Percentiles rank a stretch among this genome's conserved stretches.
These are phyloP conservation scores for Zygogramma bicolorata DNA, from an alignment of 2,888 invertebrate genomes.

Conservation along the genomic window DNA sequence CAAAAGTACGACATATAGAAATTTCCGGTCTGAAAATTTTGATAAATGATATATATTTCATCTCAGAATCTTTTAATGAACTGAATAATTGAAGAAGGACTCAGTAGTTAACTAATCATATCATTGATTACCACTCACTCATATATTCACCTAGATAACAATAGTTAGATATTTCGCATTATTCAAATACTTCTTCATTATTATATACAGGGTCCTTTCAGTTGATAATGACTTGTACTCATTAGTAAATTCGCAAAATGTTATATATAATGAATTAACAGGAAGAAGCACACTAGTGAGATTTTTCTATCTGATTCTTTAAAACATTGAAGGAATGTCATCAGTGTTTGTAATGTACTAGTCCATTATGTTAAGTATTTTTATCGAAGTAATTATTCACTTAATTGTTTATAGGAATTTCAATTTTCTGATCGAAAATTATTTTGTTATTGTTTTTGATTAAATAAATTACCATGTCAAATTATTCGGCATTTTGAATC, in stretches of 20 bases:
- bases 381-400: slow-evolving; percentile 45
- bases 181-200: not conserved
- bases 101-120: not conserved
- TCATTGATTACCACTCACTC: slow-evolving; percentile 15
- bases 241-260: not conserved
- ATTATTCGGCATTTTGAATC: slow-evolving; percentile 33
- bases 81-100: no score
- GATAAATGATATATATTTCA: not conserved
- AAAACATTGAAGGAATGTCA: slow-evolving; percentile 39
- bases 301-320: not conserved
- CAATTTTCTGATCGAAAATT: slow-evolving; percentile 42
- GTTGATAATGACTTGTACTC: not conserved
- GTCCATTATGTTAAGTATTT: slow-evolving; percentile 55
- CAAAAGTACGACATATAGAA: no score
- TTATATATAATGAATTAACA: not conserved
- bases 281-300: not conserved
- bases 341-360: slow-evolving; percentile 63
- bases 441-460: slow-evolving; percentile 55
- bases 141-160: slow-evolving; percentile 28
- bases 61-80: not conserved
- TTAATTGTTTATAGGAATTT: slow-evolving; percentile 35
- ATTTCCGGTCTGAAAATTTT: not conserved
- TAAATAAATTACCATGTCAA: slow-evolving; percentile 36
- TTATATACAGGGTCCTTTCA: slow-evolving; percentile 8
- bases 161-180: not conserved